phyloP scores from a whole-genome alignment of 1,140 invertebrate species.

The Psix sp. region DNA sequence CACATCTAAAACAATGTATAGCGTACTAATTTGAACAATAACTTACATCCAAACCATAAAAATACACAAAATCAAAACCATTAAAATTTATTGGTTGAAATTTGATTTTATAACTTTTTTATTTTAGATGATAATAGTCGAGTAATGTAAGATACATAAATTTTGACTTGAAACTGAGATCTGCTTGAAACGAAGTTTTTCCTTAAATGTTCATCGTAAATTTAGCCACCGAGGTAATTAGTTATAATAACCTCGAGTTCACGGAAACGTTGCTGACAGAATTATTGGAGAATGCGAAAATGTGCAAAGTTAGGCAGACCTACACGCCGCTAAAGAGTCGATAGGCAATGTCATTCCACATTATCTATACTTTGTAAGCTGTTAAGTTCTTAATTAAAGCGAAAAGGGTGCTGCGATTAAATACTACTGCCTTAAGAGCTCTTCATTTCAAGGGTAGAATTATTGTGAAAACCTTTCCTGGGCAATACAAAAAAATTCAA shows the following conservation, averaged over 20 bases:
- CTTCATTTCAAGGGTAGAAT: conserved; percentile 25
- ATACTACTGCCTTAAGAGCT: conserved; percentile 35
- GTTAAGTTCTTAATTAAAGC: conserved; percentile 55
- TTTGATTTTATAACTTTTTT: too few relatives aligned
- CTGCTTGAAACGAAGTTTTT: background rate
- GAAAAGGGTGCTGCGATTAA: conserved; percentile 39
- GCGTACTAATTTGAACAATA: too few relatives aligned
- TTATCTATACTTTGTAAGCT: conserved; percentile 45
- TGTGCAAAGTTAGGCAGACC: conserved; percentile 36
- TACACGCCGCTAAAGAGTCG: conserved; percentile 39
- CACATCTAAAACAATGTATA: too few relatives aligned
- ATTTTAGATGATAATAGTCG: too few relatives aligned
- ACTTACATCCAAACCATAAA: too few relatives aligned
- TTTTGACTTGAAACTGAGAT: too few relatives aligned
- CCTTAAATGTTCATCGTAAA: conserved; percentile 25
- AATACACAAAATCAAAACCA: too few relatives aligned
- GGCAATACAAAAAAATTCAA: conserved; percentile 18
- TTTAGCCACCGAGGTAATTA: conserved; percentile 36
- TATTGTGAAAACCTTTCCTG: conserved; percentile 36
- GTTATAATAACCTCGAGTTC: conserved; percentile 38
- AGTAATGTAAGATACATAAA: too few relatives aligned
- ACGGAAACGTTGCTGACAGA: conserved; percentile 43
- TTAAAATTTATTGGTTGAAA: too few relatives aligned
- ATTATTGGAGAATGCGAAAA: conserved; percentile 37
- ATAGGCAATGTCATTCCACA: conserved; percentile 43